A percentile compares a stretch with the other conserved stretches of the same genome.
phyloP scores from a whole-genome alignment of 1,140 invertebrate genomes.

The Cyphomyrmex costatus region DNA sequence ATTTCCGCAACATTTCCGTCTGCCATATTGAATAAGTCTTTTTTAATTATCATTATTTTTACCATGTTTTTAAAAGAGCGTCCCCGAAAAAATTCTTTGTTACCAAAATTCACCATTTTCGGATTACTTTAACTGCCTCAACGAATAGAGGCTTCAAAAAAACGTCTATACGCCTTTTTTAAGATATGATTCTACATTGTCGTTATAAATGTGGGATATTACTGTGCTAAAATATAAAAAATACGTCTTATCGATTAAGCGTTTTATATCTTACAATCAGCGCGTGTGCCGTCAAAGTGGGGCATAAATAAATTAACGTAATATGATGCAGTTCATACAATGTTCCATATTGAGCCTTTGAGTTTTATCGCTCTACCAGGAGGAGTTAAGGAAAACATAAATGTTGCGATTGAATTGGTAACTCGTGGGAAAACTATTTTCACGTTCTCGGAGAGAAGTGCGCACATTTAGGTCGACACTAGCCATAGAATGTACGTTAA shows the following conservation, averaged over 20 bases:
- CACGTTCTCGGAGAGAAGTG: slow-evolving; percentile 1
- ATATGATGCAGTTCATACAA: background rate
- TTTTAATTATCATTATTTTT: no score
- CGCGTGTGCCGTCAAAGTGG: background rate
- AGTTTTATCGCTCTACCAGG: background rate
- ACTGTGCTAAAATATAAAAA: background rate
- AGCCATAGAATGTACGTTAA: slow-evolving; percentile 59
- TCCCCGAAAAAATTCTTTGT: no score
- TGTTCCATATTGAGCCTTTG: background rate
- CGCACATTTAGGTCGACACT: slow-evolving; percentile 12
- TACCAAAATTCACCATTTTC: no score
- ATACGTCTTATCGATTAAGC: slow-evolving; percentile 24
- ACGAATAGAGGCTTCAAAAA: no score
- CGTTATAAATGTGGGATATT: background rate
- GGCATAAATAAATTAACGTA: slow-evolving; percentile 46
- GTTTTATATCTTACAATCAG: slow-evolving; percentile 38
- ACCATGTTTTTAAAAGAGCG: no score
- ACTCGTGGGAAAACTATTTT: slow-evolving; percentile 68
- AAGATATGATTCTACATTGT: no score
- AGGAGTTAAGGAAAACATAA: slow-evolving; percentile 28
- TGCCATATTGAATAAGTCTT: no score
- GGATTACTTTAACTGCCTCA: no score
- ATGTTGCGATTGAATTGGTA: slow-evolving; percentile 49
- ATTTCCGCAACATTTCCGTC: no score
- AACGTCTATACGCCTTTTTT: no score